Evolutionary conservation across 1,140 invertebrate genomes (phyloP).

Genomic region (Polypedilum vanderplanki): DNA sequence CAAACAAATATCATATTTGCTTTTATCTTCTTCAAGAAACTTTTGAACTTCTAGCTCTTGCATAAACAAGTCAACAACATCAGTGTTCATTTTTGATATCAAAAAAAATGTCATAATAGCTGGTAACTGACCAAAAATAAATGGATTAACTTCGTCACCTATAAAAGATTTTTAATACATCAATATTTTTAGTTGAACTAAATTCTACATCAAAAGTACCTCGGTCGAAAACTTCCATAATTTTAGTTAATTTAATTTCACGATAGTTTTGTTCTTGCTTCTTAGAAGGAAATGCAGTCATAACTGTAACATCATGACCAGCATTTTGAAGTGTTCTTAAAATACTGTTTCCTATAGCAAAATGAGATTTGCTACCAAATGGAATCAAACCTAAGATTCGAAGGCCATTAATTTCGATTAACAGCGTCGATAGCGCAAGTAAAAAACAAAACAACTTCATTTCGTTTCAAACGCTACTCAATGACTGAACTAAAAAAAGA

Average conservation of each 20-base stretch:
- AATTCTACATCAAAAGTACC: too few relatives aligned
- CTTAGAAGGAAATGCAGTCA: background rate
- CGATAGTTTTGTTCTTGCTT: background rate
- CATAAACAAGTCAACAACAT: background rate
- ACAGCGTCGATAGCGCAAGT: background rate
- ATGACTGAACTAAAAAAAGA: slow-evolving; percentile 29
- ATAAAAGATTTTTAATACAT: too few relatives aligned
- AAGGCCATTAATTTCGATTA: slow-evolving; percentile 30
- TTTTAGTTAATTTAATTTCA: background rate
- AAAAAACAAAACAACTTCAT: background rate
- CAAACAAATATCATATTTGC: background rate
- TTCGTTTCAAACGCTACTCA: slow-evolving; percentile 35
- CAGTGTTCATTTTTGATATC: background rate
- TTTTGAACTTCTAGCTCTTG: background rate
- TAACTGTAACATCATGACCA: background rate
- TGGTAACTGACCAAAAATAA: slow-evolving; percentile 23
- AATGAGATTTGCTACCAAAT: slow-evolving; percentile 39
- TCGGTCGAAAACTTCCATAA: background rate
- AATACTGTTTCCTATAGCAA: slow-evolving; percentile 35
- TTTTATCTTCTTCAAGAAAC: background rate
- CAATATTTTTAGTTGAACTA: too few relatives aligned
- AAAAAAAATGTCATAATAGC: background rate
- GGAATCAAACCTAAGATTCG: slow-evolving; percentile 39
- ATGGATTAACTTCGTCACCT: background rate
- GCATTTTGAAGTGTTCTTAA: background rate